Conservation (phyloP, 2,797 vertebrate species). For the Gymnothorax javanicus region DNA sequence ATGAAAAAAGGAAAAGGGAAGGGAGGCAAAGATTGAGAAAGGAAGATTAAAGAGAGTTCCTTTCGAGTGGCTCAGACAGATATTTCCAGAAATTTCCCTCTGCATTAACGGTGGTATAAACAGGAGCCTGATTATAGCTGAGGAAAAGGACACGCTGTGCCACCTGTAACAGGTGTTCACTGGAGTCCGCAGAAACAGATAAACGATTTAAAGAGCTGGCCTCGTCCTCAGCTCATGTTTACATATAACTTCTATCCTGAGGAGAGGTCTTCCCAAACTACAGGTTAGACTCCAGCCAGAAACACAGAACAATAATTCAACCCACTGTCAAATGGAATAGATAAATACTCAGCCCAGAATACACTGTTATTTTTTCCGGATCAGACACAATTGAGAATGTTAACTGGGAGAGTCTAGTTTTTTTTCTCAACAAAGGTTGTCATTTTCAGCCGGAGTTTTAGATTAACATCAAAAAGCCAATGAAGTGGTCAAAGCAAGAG, state of each 20-base stretch:
- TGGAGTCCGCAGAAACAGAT: neutral
- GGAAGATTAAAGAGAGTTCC: neutral
- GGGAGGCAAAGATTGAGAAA: neutral
- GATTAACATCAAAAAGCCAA: no score
- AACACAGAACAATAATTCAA: neutral
- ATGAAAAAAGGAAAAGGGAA: neutral
- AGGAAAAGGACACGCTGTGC: neutral
- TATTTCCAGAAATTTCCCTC: conserved; percentile 36
- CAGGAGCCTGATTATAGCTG: neutral
- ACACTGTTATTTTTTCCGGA: neutral
- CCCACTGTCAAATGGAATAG: no score
- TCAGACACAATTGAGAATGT: neutral
- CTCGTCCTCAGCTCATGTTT: neutral
- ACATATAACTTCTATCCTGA: neutral
- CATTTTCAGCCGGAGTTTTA: no score
- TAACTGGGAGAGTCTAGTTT: neutral
- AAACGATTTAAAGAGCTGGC: neutral
- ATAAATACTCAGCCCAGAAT: no score
- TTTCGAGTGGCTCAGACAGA: conserved; percentile 12
- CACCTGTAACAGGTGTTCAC: neutral
- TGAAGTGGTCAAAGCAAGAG: neutral
- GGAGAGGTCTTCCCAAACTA: neutral
- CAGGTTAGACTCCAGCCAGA: neutral
- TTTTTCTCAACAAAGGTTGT: no score
- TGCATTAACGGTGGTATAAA: neutral